phyloP scores from a whole-genome alignment of 2,888 invertebrate genomes.

The Seira sanloemensis region DNA sequence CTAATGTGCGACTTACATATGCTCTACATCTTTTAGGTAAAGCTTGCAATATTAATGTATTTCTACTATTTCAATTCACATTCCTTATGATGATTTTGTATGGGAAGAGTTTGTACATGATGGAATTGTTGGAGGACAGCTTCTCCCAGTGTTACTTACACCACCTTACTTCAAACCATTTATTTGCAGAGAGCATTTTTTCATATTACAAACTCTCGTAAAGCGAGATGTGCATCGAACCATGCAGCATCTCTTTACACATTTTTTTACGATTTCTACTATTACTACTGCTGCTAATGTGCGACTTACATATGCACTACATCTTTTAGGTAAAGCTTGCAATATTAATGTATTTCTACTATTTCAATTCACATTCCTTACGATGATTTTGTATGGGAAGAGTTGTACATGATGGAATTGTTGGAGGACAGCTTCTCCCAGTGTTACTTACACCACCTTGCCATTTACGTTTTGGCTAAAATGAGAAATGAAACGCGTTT shows the following conservation, averaged over 20 bases:
- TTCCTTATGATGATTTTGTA: neutral
- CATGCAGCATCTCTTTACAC: too few species aligned
- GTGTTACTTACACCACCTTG: neutral
- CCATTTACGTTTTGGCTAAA: neutral
- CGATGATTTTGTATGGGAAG: neutral
- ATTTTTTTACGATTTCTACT: neutral
- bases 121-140: neutral
- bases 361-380: too few species aligned
- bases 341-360: too few species aligned
- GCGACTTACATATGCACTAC: too few species aligned
- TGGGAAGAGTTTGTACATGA: neutral
- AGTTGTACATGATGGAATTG: neutral
- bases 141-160: neutral
- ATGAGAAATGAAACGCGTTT: too few species aligned
- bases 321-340: too few species aligned
- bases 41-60: too few species aligned
- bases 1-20: too few species aligned
- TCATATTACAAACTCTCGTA: too few species aligned
- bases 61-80: too few species aligned
- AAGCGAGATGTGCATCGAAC: neutral
- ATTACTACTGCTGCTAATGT: too few species aligned
- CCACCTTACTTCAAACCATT: neutral
- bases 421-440: neutral
- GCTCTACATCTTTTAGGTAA: too few species aligned
- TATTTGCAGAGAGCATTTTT: neutral